A percentile compares a stretch with the other conserved stretches of the same genome.
phyloP scores from a whole-genome alignment of 2,888 invertebrate genomes.

The Ditylenchus weischeri region DNA sequence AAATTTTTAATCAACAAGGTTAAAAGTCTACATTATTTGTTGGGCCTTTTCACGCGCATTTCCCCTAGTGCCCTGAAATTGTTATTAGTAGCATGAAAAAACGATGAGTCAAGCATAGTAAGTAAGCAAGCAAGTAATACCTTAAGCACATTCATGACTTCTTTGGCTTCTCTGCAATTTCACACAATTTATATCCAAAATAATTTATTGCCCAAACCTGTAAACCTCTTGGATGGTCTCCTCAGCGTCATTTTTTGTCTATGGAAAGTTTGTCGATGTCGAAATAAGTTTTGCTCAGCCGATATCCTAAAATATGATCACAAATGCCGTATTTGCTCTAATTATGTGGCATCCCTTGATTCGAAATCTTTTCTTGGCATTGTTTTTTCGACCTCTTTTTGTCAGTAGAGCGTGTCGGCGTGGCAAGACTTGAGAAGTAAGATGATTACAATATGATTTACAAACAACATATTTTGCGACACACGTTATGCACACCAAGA shows the following conservation, averaged over 20 bases:
- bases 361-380: not conserved
- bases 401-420: too few species aligned
- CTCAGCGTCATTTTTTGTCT: constrained; percentile 93
- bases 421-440: too few species aligned
- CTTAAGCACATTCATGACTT: constrained; percentile 72
- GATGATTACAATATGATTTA: too few species aligned
- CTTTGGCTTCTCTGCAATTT: constrained; percentile 73
- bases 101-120: too few species aligned
- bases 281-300: constrained; percentile 56
- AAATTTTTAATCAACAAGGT: constrained; percentile 25
- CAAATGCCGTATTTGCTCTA: not conserved
- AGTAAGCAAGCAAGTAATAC: too few species aligned
- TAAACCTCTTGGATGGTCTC: constrained; percentile 86
- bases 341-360: too few species aligned
- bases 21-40: constrained; percentile 43
- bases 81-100: too few species aligned
- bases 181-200: not conserved
- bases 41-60: constrained; percentile 42
- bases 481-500: too few species aligned
- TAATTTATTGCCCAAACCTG: constrained; percentile 68
- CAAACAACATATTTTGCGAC: too few species aligned
- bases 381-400: too few species aligned
- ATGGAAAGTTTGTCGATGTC: constrained; percentile 63
- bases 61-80: constrained; percentile 36
- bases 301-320: constrained; percentile 37